These are phyloP conservation scores for Brachystomella parvula DNA, from an alignment of 1,140 invertebrate species.

Conservation along the genomic window DNA sequence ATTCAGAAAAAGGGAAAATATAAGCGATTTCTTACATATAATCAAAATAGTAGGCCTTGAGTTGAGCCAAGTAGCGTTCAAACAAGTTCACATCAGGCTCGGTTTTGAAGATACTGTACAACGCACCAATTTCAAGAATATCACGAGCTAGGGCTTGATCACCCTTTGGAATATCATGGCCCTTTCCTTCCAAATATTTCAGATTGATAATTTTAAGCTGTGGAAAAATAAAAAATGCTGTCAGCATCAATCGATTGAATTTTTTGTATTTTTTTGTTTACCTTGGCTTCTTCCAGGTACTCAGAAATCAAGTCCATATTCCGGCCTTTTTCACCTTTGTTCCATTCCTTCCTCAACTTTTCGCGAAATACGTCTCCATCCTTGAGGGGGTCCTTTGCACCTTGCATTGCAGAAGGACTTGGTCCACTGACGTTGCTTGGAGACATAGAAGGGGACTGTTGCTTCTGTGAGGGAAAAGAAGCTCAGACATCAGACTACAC, in stretches of 20 bases:
- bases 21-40: background rate
- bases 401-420: background rate
- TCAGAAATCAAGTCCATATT: background rate
- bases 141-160: conserved; percentile 14
- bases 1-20: no score
- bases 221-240: background rate
- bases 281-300: conserved; percentile 9
- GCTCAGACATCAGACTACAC: no score
- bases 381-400: background rate
- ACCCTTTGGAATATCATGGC: background rate
- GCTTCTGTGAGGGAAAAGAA: no score
- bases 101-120: conserved; percentile 13
- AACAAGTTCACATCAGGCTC: conserved; percentile 6
- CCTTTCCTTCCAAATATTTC: background rate
- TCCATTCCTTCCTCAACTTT: conserved; percentile 6
- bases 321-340: background rate
- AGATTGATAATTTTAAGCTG: background rate
- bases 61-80: conserved; percentile 18
- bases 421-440: background rate
- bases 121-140: conserved; percentile 21
- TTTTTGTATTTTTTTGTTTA: background rate
- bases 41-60: conserved; percentile 27
- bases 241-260: background rate
- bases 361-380: background rate
- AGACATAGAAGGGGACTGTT: background rate